Conservation (phyloP, 2,113 vertebrate species). For the Calidris pygmaea region DNA sequence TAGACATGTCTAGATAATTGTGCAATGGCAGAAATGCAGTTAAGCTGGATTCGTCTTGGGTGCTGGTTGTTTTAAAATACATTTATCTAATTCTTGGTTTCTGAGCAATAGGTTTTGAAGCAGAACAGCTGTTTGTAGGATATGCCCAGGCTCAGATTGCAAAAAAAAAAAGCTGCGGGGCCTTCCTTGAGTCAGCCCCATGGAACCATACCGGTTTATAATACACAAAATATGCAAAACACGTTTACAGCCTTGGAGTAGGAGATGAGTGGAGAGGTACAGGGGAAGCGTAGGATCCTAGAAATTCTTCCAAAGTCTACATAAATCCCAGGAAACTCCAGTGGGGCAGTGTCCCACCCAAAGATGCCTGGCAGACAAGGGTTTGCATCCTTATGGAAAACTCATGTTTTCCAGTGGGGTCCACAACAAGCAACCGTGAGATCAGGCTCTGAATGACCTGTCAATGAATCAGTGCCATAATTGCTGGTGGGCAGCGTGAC, state of each 20-base stretch:
- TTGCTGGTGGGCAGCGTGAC: neutral
- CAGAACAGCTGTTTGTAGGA: constrained; percentile 18
- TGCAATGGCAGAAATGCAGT: constrained; percentile 9
- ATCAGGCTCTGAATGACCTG: neutral
- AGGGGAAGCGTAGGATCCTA: neutral
- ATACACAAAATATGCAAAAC: neutral
- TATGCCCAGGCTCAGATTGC: neutral
- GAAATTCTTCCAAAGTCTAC: neutral
- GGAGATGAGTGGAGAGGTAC: neutral
- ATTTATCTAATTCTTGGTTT: constrained; percentile 29
- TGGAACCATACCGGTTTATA: neutral
- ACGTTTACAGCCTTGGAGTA: neutral
- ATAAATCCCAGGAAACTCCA: neutral
- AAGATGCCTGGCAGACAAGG: neutral
- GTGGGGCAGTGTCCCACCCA: neutral
- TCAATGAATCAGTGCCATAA: neutral
- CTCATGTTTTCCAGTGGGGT: neutral
- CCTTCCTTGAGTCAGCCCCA: neutral
- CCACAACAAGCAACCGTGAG: neutral
- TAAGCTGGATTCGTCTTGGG: neutral
- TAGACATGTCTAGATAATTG: neutral
- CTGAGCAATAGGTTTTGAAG: constrained; percentile 3
- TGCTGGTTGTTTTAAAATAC: neutral
- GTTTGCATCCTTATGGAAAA: neutral
- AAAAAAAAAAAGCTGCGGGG: constrained; percentile 9